Evolutionary conservation across 2,797 vertebrate species (phyloP), one percentile per base, ranked within the genome.

Genomic region (Rhynchotus rufescens): DNA sequence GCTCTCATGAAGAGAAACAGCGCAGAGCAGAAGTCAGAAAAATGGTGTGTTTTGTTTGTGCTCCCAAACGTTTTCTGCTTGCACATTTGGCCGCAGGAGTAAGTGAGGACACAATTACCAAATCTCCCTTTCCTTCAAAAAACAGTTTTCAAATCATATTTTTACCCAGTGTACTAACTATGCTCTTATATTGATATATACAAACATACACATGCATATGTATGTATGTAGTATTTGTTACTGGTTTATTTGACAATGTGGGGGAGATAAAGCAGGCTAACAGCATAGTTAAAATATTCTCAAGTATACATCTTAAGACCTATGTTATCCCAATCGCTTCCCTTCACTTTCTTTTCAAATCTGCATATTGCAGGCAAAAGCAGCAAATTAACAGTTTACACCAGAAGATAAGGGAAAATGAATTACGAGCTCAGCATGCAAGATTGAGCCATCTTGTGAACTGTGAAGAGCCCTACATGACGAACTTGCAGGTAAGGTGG

Each of bases 381-480:
- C 99, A 99, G 90, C 98, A 99, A 97, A 99, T 99, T 86, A 96
- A 98, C 83, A 98, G 98, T 90, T 98, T 99, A 21, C 98, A 99
- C 30, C 98, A 98, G 57, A 98, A 98, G 93, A 99, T 99, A 97
- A 98, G 98, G 91, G 98, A 99, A 96, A 99, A 99, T 30, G 99
- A 99, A 96, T 96, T 99, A 65, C 90, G 98, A 95, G 98, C 98
- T n/a, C 98, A 99, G 79, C 99, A 98, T 61, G 98, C 98, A 82
- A 97, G 98, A 86, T 97, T 98, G 92, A 98, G 97, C 96, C 98
- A 98, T 89, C 98, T 98, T 91, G 97, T 97, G 52, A 98, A 97
- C 91, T 98, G 97, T 15, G 98, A 99, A 17, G 98, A 98, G 7
- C 73, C 98, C 4, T 98, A 97, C 61, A 45, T 97, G 86, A 93